Conservation (phyloP, 1,140 invertebrate genomes). For the Anthonomus grandis region DNA sequence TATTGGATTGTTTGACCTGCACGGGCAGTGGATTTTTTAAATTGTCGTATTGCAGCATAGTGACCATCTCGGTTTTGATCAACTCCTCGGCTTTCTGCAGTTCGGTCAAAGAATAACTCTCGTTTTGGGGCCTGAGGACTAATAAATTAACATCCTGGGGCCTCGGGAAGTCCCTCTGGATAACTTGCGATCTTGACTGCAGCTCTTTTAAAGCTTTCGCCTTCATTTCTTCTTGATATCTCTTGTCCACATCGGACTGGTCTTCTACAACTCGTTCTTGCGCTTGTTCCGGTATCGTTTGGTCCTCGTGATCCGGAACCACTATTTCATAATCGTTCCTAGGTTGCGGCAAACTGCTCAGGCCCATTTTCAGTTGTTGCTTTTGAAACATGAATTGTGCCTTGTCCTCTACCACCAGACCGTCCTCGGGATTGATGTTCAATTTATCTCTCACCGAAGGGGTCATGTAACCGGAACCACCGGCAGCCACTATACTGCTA, state of each 20-base stretch:
- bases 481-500: constrained; percentile 46
- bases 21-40: constrained; percentile 60
- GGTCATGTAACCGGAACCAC: constrained; percentile 34
- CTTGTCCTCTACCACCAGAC: constrained; percentile 59
- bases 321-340: constrained; percentile 99
- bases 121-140: constrained; percentile 70
- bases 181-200: constrained; percentile 77
- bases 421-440: constrained; percentile 89
- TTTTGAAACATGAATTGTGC: constrained; percentile 63
- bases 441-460: constrained; percentile 88
- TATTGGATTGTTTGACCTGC: constrained; percentile 43
- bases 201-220: constrained; percentile 62
- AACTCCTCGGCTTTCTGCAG: constrained; percentile 94
- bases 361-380: constrained; percentile 70
- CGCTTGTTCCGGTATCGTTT: constrained; percentile 52
- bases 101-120: constrained; percentile 75
- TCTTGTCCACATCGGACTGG: constrained; percentile 86
- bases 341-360: constrained; percentile 81
- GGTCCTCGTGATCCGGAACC: constrained; percentile 81
- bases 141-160: constrained; percentile 83
- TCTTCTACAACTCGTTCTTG: constrained; percentile 62
- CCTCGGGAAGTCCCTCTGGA: constrained; percentile 83
- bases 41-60: constrained; percentile 90
- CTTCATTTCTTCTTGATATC: constrained; percentile 57
- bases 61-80: constrained; percentile 96